These are phyloP conservation scores for Martes flavigula DNA, from an alignment of 2,797 vertebrate species.

Conservation along the genomic window DNA sequence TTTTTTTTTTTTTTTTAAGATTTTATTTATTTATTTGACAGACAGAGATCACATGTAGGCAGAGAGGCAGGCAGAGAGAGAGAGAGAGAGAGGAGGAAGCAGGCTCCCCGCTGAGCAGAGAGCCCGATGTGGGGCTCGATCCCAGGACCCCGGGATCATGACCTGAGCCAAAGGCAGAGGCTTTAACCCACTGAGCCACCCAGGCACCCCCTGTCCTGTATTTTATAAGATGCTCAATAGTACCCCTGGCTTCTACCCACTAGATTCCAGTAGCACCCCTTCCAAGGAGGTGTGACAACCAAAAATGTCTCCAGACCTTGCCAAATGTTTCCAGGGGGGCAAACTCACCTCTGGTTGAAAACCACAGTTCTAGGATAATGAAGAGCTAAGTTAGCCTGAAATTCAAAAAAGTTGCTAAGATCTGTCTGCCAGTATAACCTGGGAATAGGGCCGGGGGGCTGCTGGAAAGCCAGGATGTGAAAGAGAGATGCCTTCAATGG, in stretches of 20 bases:
- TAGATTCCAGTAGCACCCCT: neutral
- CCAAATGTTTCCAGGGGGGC: neutral
- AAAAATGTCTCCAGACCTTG: slow-evolving; percentile 22
- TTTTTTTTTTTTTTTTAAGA: too few species aligned
- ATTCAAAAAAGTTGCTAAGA: neutral
- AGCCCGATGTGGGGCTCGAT: too few species aligned
- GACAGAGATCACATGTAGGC: too few species aligned
- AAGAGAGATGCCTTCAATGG: neutral
- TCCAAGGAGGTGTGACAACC: neutral
- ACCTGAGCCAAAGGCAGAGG: too few species aligned
- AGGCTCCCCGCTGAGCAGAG: too few species aligned
- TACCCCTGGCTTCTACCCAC: neutral
- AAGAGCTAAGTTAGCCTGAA: slow-evolving; percentile 5
- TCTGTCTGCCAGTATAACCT: neutral
- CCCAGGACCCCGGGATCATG: too few species aligned
- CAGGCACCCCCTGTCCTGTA: neutral
- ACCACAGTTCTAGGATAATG: neutral
- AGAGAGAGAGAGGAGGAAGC: too few species aligned
- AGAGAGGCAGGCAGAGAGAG: too few species aligned
- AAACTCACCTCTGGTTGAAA: neutral
- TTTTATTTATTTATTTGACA: too few species aligned
- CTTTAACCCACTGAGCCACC: too few species aligned
- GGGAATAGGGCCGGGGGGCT: neutral
- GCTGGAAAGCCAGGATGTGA: neutral
- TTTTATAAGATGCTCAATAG: neutral